Conservation (phyloP, 1,140 invertebrate genomes). For the Manduca sexta region DNA sequence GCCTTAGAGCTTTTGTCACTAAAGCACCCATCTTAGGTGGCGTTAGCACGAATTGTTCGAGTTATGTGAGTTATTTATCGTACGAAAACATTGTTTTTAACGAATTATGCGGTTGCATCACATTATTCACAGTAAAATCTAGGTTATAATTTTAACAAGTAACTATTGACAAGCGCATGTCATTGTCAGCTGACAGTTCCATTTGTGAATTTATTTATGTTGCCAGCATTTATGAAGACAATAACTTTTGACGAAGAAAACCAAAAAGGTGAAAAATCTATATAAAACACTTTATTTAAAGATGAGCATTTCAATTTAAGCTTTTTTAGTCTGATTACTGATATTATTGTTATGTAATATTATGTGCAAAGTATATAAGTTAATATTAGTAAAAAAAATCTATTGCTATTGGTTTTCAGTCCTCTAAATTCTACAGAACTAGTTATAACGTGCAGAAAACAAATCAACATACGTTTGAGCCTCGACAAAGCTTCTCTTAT, state of each 20-base stretch:
- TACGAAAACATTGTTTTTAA: constrained; percentile 7
- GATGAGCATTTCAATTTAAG: too few relatives aligned
- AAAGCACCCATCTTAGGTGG: constrained; percentile 68
- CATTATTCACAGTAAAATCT: neutral
- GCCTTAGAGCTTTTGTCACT: constrained; percentile 52
- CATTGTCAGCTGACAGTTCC: constrained; percentile 1
- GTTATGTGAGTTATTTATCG: neutral
- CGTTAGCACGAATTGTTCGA: constrained; percentile 28
- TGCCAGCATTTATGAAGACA: neutral
- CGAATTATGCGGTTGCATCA: constrained; percentile 8
- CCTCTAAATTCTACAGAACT: too few relatives aligned
- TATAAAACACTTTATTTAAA: too few relatives aligned
- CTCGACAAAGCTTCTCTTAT: constrained; percentile 45
- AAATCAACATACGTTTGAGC: constrained; percentile 37
- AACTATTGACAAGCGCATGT: constrained; percentile 1
- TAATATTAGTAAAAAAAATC: too few relatives aligned
- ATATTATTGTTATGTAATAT: too few relatives aligned
- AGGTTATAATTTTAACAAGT: constrained; percentile 19
- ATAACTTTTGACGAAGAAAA: neutral
- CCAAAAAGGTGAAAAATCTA: too few relatives aligned
- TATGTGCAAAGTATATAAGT: too few relatives aligned
- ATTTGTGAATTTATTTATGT: neutral
- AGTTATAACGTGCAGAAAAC: neutral
- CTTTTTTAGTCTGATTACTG: too few relatives aligned
- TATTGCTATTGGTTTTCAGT: too few relatives aligned